Percentiles rank a stretch among this genome's conserved stretches.
Evolutionary conservation across 2,888 invertebrate species (phyloP).

Genomic region (Ichneumoninae sp.): DNA sequence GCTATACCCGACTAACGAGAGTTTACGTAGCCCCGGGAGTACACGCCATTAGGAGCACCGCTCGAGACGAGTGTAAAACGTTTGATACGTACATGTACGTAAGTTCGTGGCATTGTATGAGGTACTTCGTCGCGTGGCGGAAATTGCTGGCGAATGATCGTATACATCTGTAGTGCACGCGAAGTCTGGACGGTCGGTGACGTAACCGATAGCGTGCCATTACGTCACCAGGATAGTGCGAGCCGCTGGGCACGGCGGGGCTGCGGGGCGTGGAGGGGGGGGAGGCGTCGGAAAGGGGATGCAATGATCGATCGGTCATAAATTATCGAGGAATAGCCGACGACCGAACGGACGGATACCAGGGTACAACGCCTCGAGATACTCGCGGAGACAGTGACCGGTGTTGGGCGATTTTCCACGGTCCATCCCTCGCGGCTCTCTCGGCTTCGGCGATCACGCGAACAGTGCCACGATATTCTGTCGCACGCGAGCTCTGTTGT

Average conservation of each 20-base stretch:
- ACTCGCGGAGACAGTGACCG: conserved; percentile 26
- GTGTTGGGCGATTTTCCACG: conserved; percentile 9
- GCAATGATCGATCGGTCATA: conserved; percentile 55
- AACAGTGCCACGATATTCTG: conserved; percentile 1
- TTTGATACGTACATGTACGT: neutral
- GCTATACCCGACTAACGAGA: conserved; percentile 56
- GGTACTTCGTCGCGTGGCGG: conserved; percentile 65
- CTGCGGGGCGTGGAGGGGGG: neutral
- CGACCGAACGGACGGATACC: conserved; percentile 24
- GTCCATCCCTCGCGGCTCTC: neutral
- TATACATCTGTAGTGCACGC: conserved; percentile 60
- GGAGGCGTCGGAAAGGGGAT: neutral
- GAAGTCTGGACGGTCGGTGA: conserved; percentile 62
- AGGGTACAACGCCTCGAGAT: conserved; percentile 32
- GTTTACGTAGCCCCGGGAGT: conserved; percentile 35
- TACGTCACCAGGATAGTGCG: conserved; percentile 61
- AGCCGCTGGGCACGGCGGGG: neutral
- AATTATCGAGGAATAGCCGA: conserved; percentile 59
- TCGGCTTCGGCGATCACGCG: neutral
- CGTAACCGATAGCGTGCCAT: conserved; percentile 65
- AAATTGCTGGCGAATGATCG: conserved; percentile 63
- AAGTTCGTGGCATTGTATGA: conserved; percentile 13
- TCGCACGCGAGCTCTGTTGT: neutral
- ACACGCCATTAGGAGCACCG: conserved; percentile 45
- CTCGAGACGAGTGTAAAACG: neutral